A percentile compares a stretch with the other conserved stretches of the same genome.
Evolutionary conservation across 1,140 invertebrate species (phyloP).

Genomic region (Plutomurus gul): DNA sequence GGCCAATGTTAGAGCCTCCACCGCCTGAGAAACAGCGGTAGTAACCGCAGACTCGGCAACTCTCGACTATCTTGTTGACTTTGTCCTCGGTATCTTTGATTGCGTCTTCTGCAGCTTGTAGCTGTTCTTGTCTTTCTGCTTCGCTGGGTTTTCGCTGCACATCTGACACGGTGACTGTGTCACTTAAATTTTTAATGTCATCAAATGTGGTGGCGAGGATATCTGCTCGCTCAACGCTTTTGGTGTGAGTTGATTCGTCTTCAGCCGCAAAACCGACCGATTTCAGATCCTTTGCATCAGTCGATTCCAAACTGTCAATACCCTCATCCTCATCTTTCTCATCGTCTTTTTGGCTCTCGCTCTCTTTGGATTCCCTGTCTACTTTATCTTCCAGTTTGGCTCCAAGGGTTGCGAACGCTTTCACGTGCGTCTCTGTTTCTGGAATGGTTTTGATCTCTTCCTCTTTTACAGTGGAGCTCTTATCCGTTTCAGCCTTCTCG

Average conservation of each 20-base stretch:
- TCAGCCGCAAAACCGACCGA: neutral
- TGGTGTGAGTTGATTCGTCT: neutral
- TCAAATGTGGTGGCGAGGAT: neutral
- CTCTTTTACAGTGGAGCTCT: neutral
- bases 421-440: too few species aligned
- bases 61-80: neutral
- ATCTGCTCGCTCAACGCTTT: neutral
- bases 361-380: neutral
- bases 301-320: conserved; percentile 48
- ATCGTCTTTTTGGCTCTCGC: conserved; percentile 43
- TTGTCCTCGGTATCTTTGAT: conserved; percentile 31
- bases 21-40: neutral
- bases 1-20: conserved; percentile 36
- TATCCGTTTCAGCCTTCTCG: too few species aligned
- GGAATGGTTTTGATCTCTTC: neutral
- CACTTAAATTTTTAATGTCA: neutral
- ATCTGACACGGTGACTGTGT: neutral
- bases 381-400: neutral
- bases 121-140: neutral
- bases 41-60: conserved; percentile 33
- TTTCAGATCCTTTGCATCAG: conserved; percentile 21
- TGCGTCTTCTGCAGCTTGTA: neutral
- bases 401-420: neutral
- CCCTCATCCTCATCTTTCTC: conserved; percentile 48
- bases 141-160: neutral